Conservation (phyloP, 2,797 vertebrate species). For the Urophycis tenuis region DNA sequence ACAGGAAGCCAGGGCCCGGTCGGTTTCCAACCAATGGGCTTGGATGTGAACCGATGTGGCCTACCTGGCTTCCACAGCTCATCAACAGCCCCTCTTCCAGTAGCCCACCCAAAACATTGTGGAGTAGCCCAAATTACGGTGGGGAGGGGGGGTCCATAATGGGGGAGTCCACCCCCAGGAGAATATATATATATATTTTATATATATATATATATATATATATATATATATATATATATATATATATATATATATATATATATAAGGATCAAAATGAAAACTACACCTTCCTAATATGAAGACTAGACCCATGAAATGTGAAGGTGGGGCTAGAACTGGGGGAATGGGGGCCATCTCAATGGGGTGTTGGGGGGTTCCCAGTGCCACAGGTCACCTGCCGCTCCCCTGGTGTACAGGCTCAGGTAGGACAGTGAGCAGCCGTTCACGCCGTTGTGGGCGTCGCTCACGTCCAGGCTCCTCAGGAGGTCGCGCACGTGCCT, state of each 20-base stretch:
- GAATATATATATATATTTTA: not conserved
- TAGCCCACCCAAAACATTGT: too few relatives aligned
- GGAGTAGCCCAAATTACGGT: too few relatives aligned
- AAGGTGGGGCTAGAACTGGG: not conserved
- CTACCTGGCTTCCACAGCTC: too few relatives aligned
- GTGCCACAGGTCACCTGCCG: constrained; percentile 63
- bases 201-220: not conserved
- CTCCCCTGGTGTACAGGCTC: constrained; percentile 76
- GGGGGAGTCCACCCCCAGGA: not conserved
- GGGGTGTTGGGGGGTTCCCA: not conserved
- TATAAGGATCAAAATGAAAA: not conserved
- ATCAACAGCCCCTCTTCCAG: too few relatives aligned
- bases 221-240: not conserved
- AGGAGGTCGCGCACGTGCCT: constrained; percentile 87
- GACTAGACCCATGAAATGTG: not conserved
- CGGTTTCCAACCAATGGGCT: too few relatives aligned
- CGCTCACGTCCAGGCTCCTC: constrained; percentile 85
- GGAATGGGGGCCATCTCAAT: not conserved
- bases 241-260: too few relatives aligned
- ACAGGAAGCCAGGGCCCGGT: too few relatives aligned
- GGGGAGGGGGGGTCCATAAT: too few relatives aligned
- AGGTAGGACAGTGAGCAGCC: constrained; percentile 88
- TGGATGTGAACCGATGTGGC: too few relatives aligned
- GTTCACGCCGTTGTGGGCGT: constrained; percentile 87
- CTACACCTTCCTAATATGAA: not conserved